A percentile compares a stretch with the other conserved stretches of the same genome.
Conservation (phyloP, 2,797 vertebrate genomes). For the Aplochiton taeniatus region DNA sequence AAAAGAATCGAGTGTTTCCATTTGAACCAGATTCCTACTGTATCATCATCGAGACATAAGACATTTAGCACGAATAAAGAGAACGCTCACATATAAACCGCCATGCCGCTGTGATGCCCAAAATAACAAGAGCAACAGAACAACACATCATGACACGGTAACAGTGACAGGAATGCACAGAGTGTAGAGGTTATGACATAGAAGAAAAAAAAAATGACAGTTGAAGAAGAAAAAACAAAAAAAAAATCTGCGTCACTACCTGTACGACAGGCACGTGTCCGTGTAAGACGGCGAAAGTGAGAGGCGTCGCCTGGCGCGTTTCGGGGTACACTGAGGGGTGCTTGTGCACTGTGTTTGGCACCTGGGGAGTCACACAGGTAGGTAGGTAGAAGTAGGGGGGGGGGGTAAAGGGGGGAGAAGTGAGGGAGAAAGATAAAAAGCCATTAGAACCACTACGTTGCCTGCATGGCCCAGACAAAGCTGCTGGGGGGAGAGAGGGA, state of each 20-base stretch:
- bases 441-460: constrained; percentile 62
- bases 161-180: too few species aligned
- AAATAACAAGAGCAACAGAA: constrained; percentile 14
- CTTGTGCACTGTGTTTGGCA: constrained; percentile 98
- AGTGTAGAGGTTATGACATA: too few species aligned
- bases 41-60: not conserved
- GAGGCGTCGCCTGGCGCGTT: constrained; percentile 97
- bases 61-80: not conserved
- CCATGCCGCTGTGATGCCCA: constrained; percentile 34
- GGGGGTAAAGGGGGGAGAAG: constrained; percentile 28
- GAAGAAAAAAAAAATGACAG: constrained; percentile 42
- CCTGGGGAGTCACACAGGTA: constrained; percentile 82
- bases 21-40: constrained; percentile 9
- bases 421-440: constrained; percentile 65
- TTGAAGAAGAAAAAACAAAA: constrained; percentile 34
- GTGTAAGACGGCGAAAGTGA: constrained; percentile 98
- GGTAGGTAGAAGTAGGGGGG: constrained; percentile 43
- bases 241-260: constrained; percentile 77
- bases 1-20: constrained; percentile 6
- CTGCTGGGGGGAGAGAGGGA: constrained; percentile 26
- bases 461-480: constrained; percentile 50
- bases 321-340: constrained; percentile 98
- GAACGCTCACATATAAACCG: constrained; percentile 6
- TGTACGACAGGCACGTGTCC: constrained; percentile 99
- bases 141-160: too few species aligned